A percentile compares a stretch with the other conserved stretches of the same genome.
These are phyloP conservation scores for Sinonovacula constricta DNA, from an alignment of 1,140 invertebrate genomes.

Conservation along the genomic window DNA sequence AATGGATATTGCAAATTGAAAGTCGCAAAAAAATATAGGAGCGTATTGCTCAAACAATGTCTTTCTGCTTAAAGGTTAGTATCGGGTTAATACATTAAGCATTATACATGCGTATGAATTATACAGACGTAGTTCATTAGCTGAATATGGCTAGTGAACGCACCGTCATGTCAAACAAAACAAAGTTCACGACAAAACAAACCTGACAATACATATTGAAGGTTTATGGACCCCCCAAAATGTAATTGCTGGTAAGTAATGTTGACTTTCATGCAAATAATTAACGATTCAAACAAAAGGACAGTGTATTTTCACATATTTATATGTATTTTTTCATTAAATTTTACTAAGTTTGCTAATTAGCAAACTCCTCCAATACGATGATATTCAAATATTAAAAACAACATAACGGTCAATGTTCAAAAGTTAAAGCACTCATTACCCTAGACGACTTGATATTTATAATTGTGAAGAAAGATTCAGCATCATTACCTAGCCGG, in stretches of 20 bases:
- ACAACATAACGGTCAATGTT: background rate
- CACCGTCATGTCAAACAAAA: background rate
- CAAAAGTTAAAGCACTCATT: background rate
- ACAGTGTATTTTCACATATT: no score
- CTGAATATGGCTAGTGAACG: background rate
- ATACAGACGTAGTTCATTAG: background rate
- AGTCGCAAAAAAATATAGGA: background rate
- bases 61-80: background rate
- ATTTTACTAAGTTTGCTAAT: background rate
- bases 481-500: slow-evolving; percentile 8
- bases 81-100: background rate
- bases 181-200: no score
- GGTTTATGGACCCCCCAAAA: no score
- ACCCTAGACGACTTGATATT: background rate
- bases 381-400: background rate
- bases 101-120: background rate
- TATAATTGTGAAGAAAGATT: background rate
- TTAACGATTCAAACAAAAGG: no score
- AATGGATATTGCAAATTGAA: background rate
- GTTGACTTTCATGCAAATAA: no score
- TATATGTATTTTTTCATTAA: no score
- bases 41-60: background rate
- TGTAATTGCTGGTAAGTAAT: no score
- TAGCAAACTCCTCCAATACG: background rate
- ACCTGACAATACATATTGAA: no score